phyloP scores from a whole-genome alignment of 2,888 invertebrate genomes.

The Acholoe squamosa region DNA sequence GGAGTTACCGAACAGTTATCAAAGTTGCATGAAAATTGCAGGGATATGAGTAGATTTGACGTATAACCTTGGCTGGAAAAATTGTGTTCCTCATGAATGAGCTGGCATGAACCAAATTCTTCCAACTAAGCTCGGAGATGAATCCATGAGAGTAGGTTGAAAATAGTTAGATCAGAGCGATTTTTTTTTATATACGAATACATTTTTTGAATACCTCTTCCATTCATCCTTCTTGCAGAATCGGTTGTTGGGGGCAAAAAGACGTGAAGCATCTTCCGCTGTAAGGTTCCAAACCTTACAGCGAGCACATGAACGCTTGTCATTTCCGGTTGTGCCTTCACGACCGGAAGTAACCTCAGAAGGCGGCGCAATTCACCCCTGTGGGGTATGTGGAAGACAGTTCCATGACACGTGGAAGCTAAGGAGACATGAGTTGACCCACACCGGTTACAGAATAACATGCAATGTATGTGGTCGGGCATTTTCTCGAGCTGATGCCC shows the following conservation, averaged over 20 bases:
- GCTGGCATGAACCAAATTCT: no score
- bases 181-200: no score
- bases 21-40: no score
- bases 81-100: no score
- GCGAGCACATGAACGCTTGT: not conserved
- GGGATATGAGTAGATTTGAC: no score
- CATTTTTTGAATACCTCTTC: not conserved
- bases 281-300: not conserved
- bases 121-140: no score
- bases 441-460: slow-evolving; percentile 8
- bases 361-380: not conserved
- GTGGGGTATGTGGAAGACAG: not conserved
- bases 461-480: not conserved
- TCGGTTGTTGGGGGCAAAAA: not conserved
- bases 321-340: not conserved
- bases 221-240: slow-evolving; percentile 11
- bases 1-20: no score
- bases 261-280: not conserved
- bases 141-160: no score
- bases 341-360: not conserved
- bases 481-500: slow-evolving; percentile 7
- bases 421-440: not conserved
- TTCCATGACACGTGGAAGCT: slow-evolving; percentile 26
- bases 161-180: no score
- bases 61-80: no score